Conservation (phyloP, 2,888 invertebrate species). For the Tenodera sinensis region DNA sequence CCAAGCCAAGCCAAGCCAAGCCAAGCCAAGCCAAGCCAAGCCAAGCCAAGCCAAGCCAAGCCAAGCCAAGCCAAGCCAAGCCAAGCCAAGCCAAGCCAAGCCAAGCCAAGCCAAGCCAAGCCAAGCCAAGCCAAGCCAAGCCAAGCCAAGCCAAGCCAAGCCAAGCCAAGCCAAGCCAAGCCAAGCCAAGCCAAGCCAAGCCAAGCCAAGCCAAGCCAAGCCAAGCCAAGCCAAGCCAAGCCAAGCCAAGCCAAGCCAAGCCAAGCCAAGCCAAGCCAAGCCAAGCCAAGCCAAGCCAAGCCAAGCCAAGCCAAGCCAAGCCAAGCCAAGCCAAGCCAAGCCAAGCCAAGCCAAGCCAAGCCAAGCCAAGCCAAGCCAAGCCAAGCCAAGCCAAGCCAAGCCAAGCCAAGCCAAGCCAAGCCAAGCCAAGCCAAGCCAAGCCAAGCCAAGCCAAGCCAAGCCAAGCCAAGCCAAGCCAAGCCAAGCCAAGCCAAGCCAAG, state of each 20-base stretch:
- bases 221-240: not conserved
- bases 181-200: constrained; percentile 2
- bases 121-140: not conserved
- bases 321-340: not conserved
- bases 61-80: constrained; percentile 3
- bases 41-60: not conserved
- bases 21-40: not conserved
- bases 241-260: not conserved
- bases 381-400: constrained; percentile 2
- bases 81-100: constrained; percentile 1
- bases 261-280: constrained; percentile 2
- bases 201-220: not conserved
- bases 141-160: constrained; percentile 1
- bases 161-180: constrained; percentile 2
- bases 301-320: constrained; percentile 1
- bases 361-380: constrained; percentile 2
- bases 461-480: not conserved
- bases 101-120: not conserved
- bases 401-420: constrained; percentile 1
- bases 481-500: constrained; percentile 3
- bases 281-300: constrained; percentile 2
- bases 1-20: not conserved
- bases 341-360: not conserved
- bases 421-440: not conserved
- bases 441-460: not conserved